Percentiles rank a stretch among this genome's conserved stretches.
phyloP scores from a whole-genome alignment of 2,113 vertebrate genomes.

The Oreochromis aureus region DNA sequence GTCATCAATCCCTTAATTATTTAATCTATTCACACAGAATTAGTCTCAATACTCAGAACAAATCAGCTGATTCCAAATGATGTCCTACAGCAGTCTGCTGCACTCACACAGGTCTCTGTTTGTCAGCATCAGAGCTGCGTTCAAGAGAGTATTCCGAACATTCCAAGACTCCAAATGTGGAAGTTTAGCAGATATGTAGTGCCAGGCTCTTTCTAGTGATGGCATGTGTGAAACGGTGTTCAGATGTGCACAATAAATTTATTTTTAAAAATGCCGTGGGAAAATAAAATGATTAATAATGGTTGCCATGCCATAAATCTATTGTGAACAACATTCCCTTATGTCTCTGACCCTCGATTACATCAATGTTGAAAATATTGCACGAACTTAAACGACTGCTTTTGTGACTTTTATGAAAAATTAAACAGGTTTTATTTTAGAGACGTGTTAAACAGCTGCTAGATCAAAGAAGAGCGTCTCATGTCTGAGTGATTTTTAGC shows the following conservation, averaged over 20 bases:
- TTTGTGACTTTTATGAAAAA: background rate
- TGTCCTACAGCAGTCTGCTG: background rate
- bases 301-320: background rate
- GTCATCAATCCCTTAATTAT: background rate
- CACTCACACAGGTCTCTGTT: background rate
- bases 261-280: rapidly evolving
- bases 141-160: background rate
- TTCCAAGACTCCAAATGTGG: background rate
- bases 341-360: background rate
- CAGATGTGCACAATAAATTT: background rate
- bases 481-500: background rate
- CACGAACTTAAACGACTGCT: background rate
- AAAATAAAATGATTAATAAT: background rate
- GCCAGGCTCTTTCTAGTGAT: background rate
- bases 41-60: background rate
- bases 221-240: background rate
- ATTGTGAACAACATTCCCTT: background rate
- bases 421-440: background rate
- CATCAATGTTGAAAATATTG: background rate
- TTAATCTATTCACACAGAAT: background rate
- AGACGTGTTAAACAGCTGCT: background rate
- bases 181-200: background rate
- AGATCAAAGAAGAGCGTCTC: background rate
- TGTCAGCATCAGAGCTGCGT: background rate
- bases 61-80: background rate